Conservation (phyloP, 1,140 invertebrate species). For the Papilio polyxenes region DNA sequence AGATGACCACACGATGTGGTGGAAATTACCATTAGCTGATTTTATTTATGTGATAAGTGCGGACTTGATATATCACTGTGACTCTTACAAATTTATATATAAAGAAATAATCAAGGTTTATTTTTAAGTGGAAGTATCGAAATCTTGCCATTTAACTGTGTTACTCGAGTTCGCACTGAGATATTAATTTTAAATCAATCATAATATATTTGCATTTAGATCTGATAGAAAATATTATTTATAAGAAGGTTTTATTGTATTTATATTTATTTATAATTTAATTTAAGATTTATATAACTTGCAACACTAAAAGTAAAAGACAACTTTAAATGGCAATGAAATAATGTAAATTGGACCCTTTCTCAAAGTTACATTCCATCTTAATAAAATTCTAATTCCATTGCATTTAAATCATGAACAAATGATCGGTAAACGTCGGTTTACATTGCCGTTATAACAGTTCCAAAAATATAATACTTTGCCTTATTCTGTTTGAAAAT, state of each 20-base stretch:
- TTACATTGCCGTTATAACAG: too few species aligned
- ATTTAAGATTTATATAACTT: not conserved
- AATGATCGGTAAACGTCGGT: too few species aligned
- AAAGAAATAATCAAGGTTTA: not conserved
- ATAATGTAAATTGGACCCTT: not conserved
- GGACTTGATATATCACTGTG: not conserved
- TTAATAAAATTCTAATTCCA: too few species aligned
- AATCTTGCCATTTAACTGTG: not conserved
- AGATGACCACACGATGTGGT: not conserved
- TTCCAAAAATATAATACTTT: too few species aligned
- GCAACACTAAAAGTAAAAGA: not conserved
- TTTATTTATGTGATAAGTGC: conserved; percentile 5
- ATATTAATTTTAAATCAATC: not conserved
- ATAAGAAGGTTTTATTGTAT: conserved; percentile 6
- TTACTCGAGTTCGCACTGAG: not conserved
- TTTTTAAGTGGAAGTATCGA: not conserved
- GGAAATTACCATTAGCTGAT: conserved; percentile 4
- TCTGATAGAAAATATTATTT: not conserved
- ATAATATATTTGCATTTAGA: not conserved
- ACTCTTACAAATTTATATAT: not conserved
- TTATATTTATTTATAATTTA: not conserved
- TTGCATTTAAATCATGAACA: too few species aligned
- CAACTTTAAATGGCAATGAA: not conserved
- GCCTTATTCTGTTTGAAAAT: too few species aligned
- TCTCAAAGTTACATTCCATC: not conserved